Evolutionary conservation across 2,888 invertebrate genomes (phyloP), one percentile per base, ranked within the genome.

Genomic region (Cryptocephalus moraei): DNA sequence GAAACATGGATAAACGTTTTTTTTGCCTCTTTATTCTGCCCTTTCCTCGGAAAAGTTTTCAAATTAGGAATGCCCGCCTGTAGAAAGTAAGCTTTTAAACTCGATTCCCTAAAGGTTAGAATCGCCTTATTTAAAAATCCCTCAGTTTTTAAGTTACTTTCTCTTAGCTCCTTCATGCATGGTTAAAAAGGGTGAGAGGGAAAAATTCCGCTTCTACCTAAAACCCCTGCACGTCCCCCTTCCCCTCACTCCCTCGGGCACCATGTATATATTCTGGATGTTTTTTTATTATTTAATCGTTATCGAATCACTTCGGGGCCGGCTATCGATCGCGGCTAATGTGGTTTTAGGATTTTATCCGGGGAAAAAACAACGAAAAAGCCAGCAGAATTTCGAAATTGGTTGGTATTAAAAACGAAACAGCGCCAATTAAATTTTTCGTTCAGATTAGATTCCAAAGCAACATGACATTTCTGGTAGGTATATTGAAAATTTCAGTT

Each of bases 81-180:
- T 53, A 47, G 48, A 58, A 59, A 58, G 56, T 62, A 64, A 65
- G 64, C 64, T 62, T 62, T 65, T 64, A 65, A 65, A 62, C 60
- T 56, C 55, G 61, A 62, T 56, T 63, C 65, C 65, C 64, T 54
- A 53, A 56, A 60, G 66, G 61, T 60, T 65, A 61, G 62, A 65
- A 66, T 66, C 66, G 60, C 62, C 67, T 67, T 65, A 65, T 59
- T 57, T 58, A 61, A 61, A 60, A 63, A 62, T 57, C 58, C 55
- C 49, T 46, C 54, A 55, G 52, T 61, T 61, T 61, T 60, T 58
- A 59, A 61, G 56, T 59, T 54, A 57, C 60, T 60, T 60, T 60
- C 52, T 60, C 55, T 58, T 54, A 59, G 58, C 58, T 55, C 56
- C 44, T 53, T 55, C 62, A 59, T 60, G 63, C 63, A 60, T 62